Evolutionary conservation across 2,888 invertebrate species (phyloP).

Genomic region (Tenthredo scrophulariae): DNA sequence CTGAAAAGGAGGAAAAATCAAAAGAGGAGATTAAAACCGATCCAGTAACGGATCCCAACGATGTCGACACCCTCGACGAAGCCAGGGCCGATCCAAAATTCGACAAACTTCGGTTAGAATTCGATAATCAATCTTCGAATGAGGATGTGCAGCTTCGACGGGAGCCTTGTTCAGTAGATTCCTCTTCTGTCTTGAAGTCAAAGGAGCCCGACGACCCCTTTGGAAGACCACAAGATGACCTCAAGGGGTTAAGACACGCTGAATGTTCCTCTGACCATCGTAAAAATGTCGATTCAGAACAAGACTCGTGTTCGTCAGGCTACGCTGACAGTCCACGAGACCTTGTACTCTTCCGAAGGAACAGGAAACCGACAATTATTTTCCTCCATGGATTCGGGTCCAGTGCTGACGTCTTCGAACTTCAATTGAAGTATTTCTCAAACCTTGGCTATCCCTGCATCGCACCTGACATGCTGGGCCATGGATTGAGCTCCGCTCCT

Average conservation of each 20-base stretch:
- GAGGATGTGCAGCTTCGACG: slow-evolving; percentile 20
- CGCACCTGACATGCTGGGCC: slow-evolving; percentile 85
- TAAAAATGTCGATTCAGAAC: slow-evolving; percentile 62
- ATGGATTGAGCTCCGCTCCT: slow-evolving; percentile 84
- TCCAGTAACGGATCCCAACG: slow-evolving; percentile 3
- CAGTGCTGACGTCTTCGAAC: slow-evolving; percentile 83
- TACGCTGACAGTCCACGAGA: slow-evolving; percentile 58
- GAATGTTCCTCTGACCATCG: slow-evolving; percentile 57
- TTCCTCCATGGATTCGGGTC: slow-evolving; percentile 86
- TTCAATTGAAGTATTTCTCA: slow-evolving; percentile 82
- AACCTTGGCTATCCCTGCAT: slow-evolving; percentile 82
- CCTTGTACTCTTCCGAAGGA: slow-evolving; percentile 66
- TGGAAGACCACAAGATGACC: not conserved
- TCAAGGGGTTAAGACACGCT: slow-evolving; percentile 59
- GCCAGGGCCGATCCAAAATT: slow-evolving; percentile 63
- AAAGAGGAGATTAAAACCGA: not conserved
- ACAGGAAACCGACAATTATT: slow-evolving; percentile 80
- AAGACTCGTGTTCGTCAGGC: slow-evolving; percentile 45
- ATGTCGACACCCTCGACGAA: slow-evolving; percentile 60
- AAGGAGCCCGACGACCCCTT: not conserved
- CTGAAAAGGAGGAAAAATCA: not conserved
- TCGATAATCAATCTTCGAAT: slow-evolving; percentile 50
- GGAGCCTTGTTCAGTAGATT: not conserved
- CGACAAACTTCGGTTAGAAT: slow-evolving; percentile 69
- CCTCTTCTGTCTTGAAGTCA: not conserved